Conservation (phyloP, 1,140 invertebrate species). For the Trialeurodes vaporariorum region DNA sequence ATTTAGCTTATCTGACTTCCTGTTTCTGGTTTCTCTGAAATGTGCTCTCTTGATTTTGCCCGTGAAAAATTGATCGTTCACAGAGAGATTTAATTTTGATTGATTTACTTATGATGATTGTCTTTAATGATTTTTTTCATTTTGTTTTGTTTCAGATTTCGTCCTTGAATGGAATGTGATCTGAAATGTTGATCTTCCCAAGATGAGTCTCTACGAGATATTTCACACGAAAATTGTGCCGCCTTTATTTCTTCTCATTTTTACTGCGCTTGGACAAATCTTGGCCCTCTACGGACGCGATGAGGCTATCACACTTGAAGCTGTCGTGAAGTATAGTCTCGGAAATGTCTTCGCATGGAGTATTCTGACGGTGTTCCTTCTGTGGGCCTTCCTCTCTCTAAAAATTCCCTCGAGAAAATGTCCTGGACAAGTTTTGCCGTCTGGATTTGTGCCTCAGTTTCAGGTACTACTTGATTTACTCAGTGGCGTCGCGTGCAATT, state of each 20-base stretch:
- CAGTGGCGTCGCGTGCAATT: too few relatives aligned
- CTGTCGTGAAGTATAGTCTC: neutral
- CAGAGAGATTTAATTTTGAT: too few relatives aligned
- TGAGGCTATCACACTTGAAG: neutral
- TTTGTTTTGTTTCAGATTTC: neutral
- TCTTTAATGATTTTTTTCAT: too few relatives aligned
- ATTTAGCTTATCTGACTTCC: too few relatives aligned
- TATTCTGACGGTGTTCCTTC: neutral
- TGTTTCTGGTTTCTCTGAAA: too few relatives aligned
- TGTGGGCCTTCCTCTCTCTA: neutral
- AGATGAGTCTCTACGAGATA: neutral
- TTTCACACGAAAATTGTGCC: neutral
- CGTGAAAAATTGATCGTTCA: too few relatives aligned
- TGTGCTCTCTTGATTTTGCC: too few relatives aligned
- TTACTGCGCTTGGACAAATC: neutral
- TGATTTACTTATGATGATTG: too few relatives aligned
- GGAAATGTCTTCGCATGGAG: neutral
- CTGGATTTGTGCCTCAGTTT: neutral
- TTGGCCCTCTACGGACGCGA: neutral
- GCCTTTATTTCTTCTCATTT: neutral
- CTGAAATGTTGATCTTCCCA: neutral
- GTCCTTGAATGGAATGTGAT: slow-evolving; percentile 1
- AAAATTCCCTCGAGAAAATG: neutral
- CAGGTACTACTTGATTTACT: too few relatives aligned
- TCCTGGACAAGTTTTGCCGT: neutral